These are phyloP conservation scores for Clamator glandarius DNA, from an alignment of 2,797 vertebrate genomes.

Conservation along the genomic window DNA sequence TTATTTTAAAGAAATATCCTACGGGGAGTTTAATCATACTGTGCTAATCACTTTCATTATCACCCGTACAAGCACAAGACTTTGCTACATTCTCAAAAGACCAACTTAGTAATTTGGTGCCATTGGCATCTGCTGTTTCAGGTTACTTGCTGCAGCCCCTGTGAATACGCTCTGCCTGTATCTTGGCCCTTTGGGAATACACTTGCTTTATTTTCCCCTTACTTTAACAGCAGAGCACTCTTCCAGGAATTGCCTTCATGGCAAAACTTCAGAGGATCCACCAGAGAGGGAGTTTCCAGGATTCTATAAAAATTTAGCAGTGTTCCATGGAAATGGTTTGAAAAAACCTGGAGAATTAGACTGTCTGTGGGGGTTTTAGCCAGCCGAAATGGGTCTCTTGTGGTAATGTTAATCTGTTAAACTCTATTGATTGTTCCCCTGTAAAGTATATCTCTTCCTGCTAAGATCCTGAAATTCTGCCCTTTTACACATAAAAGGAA, in stretches of 20 bases:
- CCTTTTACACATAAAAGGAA: background rate
- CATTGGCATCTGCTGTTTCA: background rate
- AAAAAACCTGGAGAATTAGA: background rate
- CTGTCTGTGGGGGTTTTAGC: background rate
- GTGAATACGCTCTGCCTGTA: background rate
- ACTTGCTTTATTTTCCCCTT: background rate
- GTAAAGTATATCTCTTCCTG: background rate
- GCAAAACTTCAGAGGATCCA: background rate
- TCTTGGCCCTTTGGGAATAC: background rate
- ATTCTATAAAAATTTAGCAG: background rate
- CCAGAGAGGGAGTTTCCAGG: slow-evolving; percentile 4
- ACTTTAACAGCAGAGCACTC: background rate
- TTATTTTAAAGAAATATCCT: background rate
- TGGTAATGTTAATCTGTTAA: background rate
- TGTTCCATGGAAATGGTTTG: background rate
- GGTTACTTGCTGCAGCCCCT: background rate
- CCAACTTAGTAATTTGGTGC: background rate
- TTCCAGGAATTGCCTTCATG: slow-evolving; percentile 9
- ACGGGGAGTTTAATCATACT: background rate
- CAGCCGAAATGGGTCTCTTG: background rate
- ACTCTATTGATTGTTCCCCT: background rate
- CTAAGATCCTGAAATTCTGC: background rate
- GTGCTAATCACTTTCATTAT: slow-evolving; percentile 9
- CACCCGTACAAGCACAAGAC: background rate
- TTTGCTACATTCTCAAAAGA: slow-evolving; percentile 38